Evolutionary conservation across 2,113 vertebrate genomes (phyloP).

Genomic region (Campylorhamphus procurvoides): DNA sequence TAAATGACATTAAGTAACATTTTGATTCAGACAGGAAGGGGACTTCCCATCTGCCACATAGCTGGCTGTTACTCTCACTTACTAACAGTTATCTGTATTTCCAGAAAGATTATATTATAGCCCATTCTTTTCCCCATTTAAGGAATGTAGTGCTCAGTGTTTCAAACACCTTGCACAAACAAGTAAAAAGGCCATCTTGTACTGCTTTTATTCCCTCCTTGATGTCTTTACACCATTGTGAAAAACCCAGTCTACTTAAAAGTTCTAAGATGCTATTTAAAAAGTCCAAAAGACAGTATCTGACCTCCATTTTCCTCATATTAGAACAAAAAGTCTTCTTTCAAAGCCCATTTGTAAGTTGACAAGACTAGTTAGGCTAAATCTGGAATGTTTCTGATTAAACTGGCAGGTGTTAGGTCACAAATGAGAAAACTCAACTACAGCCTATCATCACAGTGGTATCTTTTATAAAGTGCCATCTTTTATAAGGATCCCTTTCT

Average conservation of each 20-base stretch:
- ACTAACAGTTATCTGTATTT: not conserved
- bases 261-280: not conserved
- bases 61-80: not conserved
- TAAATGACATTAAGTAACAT: rapidly evolving
- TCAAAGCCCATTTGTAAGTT: not conserved
- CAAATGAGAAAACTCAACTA: not conserved
- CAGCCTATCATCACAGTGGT: not conserved
- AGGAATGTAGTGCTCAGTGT: not conserved
- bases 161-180: not conserved
- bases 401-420: not conserved
- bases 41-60: not conserved
- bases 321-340: not conserved
- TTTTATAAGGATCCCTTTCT: not conserved
- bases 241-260: not conserved
- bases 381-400: not conserved
- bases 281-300: not conserved
- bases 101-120: not conserved
- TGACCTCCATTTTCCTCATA: not conserved
- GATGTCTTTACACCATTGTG: not conserved
- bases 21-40: not conserved
- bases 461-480: not conserved
- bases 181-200: not conserved
- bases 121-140: not conserved
- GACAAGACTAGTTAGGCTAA: not conserved
- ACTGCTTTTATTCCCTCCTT: not conserved